Evolutionary conservation across 2,797 vertebrate species (phyloP).

Genomic region (Sebastes dallii): DNA sequence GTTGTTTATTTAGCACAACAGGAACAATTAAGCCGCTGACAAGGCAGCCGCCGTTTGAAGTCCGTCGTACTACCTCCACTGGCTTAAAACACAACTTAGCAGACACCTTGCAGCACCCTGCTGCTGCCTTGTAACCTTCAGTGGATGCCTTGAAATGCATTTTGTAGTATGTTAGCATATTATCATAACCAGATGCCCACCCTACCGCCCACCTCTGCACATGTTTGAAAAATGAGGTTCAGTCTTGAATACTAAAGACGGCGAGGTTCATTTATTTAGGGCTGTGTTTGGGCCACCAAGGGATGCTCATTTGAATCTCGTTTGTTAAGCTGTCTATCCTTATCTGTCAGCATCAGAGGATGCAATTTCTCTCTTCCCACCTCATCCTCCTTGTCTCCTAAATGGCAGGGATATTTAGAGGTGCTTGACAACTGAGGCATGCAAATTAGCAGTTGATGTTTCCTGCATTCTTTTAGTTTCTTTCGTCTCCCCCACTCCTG

Average conservation of each 20-base stretch:
- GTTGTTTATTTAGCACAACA: constrained; percentile 72
- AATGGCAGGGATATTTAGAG: constrained; percentile 75
- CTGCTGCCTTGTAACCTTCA: constrained; percentile 63
- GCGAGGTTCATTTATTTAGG: constrained; percentile 73
- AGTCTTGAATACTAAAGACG: constrained; percentile 66
- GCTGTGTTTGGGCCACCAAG: constrained; percentile 58
- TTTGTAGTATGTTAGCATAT: constrained; percentile 59
- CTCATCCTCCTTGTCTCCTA: constrained; percentile 63
- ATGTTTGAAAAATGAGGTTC: constrained; percentile 51
- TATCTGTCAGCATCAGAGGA: constrained; percentile 78
- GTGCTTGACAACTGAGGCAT: constrained; percentile 73
- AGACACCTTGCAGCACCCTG: constrained; percentile 37
- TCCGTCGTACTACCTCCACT: constrained; percentile 24
- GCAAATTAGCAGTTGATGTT: constrained; percentile 71
- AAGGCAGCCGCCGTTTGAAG: constrained; percentile 51
- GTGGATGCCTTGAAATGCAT: constrained; percentile 56
- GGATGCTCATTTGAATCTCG: constrained; percentile 78
- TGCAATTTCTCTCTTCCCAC: constrained; percentile 69
- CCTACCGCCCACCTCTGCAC: constrained; percentile 46
- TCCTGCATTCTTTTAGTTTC: constrained; percentile 29
- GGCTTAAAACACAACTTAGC: constrained; percentile 37
- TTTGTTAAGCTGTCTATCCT: constrained; percentile 80
- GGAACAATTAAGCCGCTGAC: constrained; percentile 67
- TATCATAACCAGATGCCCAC: constrained; percentile 70
- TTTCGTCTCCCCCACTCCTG: constrained; percentile 6